A percentile compares a stretch with the other conserved stretches of the same genome.
These are phyloP conservation scores for Acropora tenuis DNA, from an alignment of 64 coral and sea anemone species.

Conservation along the genomic window DNA sequence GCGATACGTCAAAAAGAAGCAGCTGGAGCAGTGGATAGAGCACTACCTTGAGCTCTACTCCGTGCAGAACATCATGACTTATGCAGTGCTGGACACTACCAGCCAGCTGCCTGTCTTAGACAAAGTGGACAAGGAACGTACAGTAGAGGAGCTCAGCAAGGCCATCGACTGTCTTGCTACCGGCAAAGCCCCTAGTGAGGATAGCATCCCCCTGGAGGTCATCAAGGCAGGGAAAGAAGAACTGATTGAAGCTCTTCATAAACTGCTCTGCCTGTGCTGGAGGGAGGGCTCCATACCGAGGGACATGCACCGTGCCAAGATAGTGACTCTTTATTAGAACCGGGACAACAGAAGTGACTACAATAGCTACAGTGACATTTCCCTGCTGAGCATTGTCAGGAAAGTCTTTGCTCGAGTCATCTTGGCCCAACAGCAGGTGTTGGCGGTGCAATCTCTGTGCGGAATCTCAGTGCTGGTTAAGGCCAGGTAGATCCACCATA, in stretches of 20 bases:
- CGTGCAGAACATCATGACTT: not conserved
- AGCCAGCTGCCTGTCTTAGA: not conserved
- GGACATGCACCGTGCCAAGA: not conserved
- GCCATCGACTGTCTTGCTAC: not conserved
- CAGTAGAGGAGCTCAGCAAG: not conserved
- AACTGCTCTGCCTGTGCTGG: not conserved
- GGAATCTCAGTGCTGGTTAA: conserved; percentile 23
- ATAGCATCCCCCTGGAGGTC: not conserved
- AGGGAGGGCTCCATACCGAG: not conserved
- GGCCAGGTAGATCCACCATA: conserved; percentile 4
- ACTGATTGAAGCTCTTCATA: not conserved
- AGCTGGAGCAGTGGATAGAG: conserved; percentile 28
- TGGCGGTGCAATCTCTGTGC: not conserved
- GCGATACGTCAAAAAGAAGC: not conserved
- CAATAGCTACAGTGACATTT: conserved; percentile 33
- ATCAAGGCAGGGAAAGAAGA: not conserved
- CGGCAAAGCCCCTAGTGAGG: not conserved
- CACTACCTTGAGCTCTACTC: not conserved
- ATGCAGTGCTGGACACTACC: not conserved
- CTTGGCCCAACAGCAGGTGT: not conserved
- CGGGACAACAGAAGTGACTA: not conserved
- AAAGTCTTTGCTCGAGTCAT: conserved; percentile 8
- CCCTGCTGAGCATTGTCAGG: conserved; percentile 16
- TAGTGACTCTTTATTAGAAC: not conserved
- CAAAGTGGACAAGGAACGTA: not conserved